Evolutionary conservation across 2,797 vertebrate species (phyloP).

Genomic region (Oryzias sinensis): DNA sequence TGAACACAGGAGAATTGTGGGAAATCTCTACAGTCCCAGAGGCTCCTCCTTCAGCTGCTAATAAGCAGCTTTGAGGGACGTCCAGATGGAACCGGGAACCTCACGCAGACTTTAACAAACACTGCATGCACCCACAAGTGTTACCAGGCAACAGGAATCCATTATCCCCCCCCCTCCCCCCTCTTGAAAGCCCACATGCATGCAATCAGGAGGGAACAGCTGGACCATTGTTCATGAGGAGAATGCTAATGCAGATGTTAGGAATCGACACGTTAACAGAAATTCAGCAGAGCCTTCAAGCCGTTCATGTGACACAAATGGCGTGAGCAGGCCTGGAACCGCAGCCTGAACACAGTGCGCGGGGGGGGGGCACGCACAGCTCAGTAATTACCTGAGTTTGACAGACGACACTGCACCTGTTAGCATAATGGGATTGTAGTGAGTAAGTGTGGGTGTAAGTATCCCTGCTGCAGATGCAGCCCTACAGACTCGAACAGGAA

Average conservation of each 20-base stretch:
- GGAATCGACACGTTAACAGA: constrained; percentile 1
- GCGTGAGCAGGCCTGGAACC: constrained; percentile 28
- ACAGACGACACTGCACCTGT: constrained; percentile 47
- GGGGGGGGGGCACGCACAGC: constrained; percentile 39
- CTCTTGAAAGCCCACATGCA: constrained; percentile 25
- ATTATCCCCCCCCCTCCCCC: constrained; percentile 58
- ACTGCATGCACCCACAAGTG: constrained; percentile 66
- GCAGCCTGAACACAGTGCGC: constrained; percentile 28
- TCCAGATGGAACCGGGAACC: constrained; percentile 67
- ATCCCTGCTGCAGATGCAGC: constrained; percentile 10
- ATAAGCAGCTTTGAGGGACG: constrained; percentile 65
- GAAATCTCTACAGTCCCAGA: constrained; percentile 36
- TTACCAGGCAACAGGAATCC: constrained; percentile 74
- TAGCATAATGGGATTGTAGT: constrained; percentile 38
- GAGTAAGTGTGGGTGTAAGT: constrained; percentile 25
- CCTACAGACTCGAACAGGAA: not conserved
- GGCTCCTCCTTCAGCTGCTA: constrained; percentile 55
- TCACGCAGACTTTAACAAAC: constrained; percentile 47
- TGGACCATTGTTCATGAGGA: constrained; percentile 30
- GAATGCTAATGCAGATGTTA: constrained; percentile 37
- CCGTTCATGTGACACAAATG: constrained; percentile 3
- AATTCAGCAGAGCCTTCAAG: not conserved
- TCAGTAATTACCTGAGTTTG: constrained; percentile 50
- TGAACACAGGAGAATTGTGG: not conserved
- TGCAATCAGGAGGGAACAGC: constrained; percentile 16